These are phyloP conservation scores for Perizoma flavofasciatum DNA, from an alignment of 2,888 invertebrate genomes.

Conservation along the genomic window DNA sequence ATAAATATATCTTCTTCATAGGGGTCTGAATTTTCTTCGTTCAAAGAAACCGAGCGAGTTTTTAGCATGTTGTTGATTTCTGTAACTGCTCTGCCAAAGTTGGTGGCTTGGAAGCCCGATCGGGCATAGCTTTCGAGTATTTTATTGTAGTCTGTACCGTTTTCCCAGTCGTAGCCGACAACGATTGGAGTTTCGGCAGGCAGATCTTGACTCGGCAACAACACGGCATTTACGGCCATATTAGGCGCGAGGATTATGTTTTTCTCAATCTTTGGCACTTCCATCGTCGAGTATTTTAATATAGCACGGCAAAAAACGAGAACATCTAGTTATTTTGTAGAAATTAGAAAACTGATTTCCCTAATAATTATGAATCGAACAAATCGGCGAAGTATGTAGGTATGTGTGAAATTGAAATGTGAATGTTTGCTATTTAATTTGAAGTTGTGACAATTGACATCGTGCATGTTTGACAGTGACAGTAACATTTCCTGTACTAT, in stretches of 20 bases:
- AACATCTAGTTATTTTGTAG: slow-evolving; percentile 5
- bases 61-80: slow-evolving; percentile 97
- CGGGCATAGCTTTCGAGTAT: slow-evolving; percentile 90
- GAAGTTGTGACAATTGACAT: too few species aligned
- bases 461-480: too few species aligned
- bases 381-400: too few species aligned
- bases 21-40: slow-evolving; percentile 85
- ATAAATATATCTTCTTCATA: slow-evolving; percentile 93
- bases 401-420: too few species aligned
- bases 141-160: slow-evolving; percentile 93
- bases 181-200: slow-evolving; percentile 88
- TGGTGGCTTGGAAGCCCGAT: slow-evolving; percentile 99
- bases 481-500: too few species aligned
- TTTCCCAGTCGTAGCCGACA: slow-evolving; percentile 96
- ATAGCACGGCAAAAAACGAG: slow-evolving; percentile 7
- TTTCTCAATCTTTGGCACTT: slow-evolving; percentile 54
- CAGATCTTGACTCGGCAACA: slow-evolving; percentile 87
- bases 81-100: slow-evolving; percentile 94
- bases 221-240: slow-evolving; percentile 87
- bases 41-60: slow-evolving; percentile 87
- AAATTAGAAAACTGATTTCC: too few species aligned
- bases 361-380: too few species aligned
- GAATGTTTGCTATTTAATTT: too few species aligned
- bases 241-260: slow-evolving; percentile 65
- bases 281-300: slow-evolving; percentile 50